Evolutionary conservation across 2,888 invertebrate species (phyloP), one percentile per base, ranked within the genome.

Genomic region (Cosmia trapezina): DNA sequence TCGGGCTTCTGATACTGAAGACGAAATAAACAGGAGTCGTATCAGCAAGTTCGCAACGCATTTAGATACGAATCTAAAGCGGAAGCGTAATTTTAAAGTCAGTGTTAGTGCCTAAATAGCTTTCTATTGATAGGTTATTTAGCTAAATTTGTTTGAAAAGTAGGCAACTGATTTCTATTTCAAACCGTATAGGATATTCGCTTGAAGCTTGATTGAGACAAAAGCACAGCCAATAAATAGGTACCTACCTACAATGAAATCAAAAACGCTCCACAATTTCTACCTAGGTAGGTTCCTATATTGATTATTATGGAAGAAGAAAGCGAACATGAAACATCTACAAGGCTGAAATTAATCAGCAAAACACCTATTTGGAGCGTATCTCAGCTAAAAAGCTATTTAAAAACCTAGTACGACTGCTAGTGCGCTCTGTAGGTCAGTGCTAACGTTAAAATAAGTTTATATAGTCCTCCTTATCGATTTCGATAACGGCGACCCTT

Each of bases 401-500:
- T 19, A 0, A 47, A 22, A 73, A 49, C 1, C 3, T 37, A 37
- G 22, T 12, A 43, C 2, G n/a, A 22, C 51, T 28, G 28, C 68
- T 76, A 80, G 80, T 70, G 85, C 47, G 75, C 80, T 85, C 86
- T 86, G 65, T 81, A 73, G 56, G 76, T 80, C 64, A 78, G 75
- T 78, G 66, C 59, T 64, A 76, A 80, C 72, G 76, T 79, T 78
- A 71, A 70, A 72, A 22, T 33, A 41, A 43, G 28, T 22, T 66
- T 65, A 19, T 5, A n/a, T n/a, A n/a, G n/a, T n/a, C n/a, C n/a
- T n/a, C n/a, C n/a, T n/a, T n/a, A n/a, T n/a, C n/a, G n/a, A n/a
- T n/a, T n/a, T n/a, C n/a, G n/a, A n/a, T n/a, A n/a, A n/a, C n/a
- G n/a, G n/a, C n/a, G n/a, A n/a, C n/a, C n/a, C n/a, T n/a, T n/a